Evolutionary conservation across 2,888 invertebrate genomes (phyloP), one percentile per base, ranked within the genome.

Genomic region (Drosophila buzzatii): DNA sequence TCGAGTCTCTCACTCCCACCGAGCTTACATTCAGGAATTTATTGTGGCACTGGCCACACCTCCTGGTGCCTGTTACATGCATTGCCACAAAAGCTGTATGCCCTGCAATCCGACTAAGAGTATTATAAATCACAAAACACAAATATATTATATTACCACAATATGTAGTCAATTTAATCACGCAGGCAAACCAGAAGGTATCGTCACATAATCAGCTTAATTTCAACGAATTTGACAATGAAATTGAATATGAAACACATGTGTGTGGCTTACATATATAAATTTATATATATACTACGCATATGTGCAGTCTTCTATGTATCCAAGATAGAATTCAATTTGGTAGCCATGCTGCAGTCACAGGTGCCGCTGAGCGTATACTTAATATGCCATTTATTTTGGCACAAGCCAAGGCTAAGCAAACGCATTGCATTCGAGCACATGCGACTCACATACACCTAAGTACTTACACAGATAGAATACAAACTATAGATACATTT

Each of bases 361-460:
- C 85, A 85, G 85, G 89, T 89, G 85, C 72, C 59, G 42, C 65
- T 81, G 87, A 87, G 77, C 87, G 89, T 83, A 76, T 83, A 83
- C 89, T 89, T 84, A 85, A 85, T 85, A 85, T 89, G 89, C 85
- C 88, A 85, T 89, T 87, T 85, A 80, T 89, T 84, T 76, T 66
- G 73, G 72, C 66, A 53, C 37, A 47, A 68, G 73, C 73, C 85
- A 82, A 84, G 85, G 82, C 87, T 76, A 84, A 73, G 73, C 69
- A 67, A 78, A 73, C 79, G 70, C 68, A 83, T 68, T 58, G 82
- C 73, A 73, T 66, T 70, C 73, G 65, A 73, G 73, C 79, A 81
- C 75, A 85, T 71, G 79, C 88, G 73, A 85, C 70, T 51, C 69
- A 9, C 47, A 47, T 4, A 23, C 47, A 49, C 47, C 47, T 49